Evolutionary conservation across 2,113 vertebrate genomes (phyloP), one percentile per base, ranked within the genome.

Genomic region (Hucho hucho): DNA sequence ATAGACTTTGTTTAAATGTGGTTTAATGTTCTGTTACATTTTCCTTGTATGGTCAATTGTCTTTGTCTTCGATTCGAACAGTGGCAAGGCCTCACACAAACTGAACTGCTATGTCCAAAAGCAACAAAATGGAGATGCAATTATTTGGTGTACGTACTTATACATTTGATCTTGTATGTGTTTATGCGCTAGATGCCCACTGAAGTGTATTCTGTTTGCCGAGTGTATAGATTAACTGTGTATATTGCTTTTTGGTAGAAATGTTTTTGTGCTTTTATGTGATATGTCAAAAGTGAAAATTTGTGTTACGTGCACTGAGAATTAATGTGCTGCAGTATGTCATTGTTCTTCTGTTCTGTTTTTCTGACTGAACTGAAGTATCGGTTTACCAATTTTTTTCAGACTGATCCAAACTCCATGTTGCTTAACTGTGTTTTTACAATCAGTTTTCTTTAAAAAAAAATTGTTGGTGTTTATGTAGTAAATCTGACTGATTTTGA

Each of bases 221-320:
- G 9, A 43, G 37, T 43, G 47, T 85, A 46, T 85, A 83, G 81
- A 80, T 74, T 83, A 78, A 85, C 79, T 87, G 76, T 89, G 80
- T 89, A 85, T 80, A 84, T 85, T 72, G 66, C 79, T 87, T 73
- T 87, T 69, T 58, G 14, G 78, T 89, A 82, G 76, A 73, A 84
- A 81, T 78, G 80, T 85, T 82, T 83, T 69, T 4, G 79, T 91
- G 86, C 78, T 87, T 87, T 78, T 74, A 74, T 87, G 81, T 90
- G 86, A 84, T 80, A 85, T 88, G 89, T 88, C 84, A 84, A 89
- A 24, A 87, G 79, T 86, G 72, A 88, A 81, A 83, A 85, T 84
- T 20, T 13, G 43, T 64, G 63, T 74, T 49, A 53, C 70, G 84
- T 88, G 84, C 86, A 89, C 84, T 88, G 82, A 88, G 75, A 81